Base-by-base conservation (phyloP, 2,888 invertebrate genomes). In the Mimas tiliae region DNA sequence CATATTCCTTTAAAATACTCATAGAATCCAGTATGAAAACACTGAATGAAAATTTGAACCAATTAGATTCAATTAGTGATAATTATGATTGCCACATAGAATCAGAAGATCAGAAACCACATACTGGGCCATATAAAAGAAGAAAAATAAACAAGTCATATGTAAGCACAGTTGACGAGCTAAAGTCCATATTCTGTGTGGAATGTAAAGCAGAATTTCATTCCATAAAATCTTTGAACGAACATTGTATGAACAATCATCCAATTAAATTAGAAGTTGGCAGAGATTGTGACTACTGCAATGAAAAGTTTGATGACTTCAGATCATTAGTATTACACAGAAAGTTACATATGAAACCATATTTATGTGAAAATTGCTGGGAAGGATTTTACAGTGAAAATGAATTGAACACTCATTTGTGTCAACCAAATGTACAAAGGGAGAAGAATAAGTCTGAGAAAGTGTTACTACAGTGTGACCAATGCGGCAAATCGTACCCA, bases 401-500 rank as follows among this genome's bases (percentile, higher is more conserved):
- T 12, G 87, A 88, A 21, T 68, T 89, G 0, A 82, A 80, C 21
- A 69, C 75, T 0, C 94, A 94, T 68, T 76, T 80, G 0, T 94
- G 94, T 70, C 83, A 83, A 68, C 89, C 90, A 0, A 87, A 86
- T 50, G 62, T 78, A 45, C 76, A 77, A 47, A 77, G 75, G 68
- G 83, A 84, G 38, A 87, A 83, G 67, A 78, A 72, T 45, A 87
- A 85, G 68, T 74, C 85, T 8, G 86, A 89, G 6, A 84, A 74
- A 73, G 71, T 82, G 0, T 71, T 92, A 67, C 76, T 85, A 6
- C 93, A 93, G 65, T 94, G 94, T 75, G 93, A 94, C 69, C 91
- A 93, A 69, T 94, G 94, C 73, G 94, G 94, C 0, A 94, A 94
- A 70, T 93, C 94, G 0, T 94, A 94, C 71, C 92, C 93, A 0